Conservation (phyloP, 2,888 invertebrate species). For the Tinea pellionella region DNA sequence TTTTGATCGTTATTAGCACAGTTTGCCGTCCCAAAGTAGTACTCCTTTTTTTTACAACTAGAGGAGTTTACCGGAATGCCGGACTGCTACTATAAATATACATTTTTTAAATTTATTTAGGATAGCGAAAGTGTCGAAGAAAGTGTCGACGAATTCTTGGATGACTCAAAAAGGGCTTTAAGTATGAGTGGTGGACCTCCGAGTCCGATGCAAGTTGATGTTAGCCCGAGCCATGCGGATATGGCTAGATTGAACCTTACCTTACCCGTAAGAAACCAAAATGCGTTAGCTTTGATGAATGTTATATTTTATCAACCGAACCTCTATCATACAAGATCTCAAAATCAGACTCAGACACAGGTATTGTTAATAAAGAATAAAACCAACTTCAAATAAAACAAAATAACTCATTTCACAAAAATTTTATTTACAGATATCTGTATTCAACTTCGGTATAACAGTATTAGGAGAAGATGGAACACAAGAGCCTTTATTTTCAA, state of each 20-base stretch:
- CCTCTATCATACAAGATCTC: neutral
- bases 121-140: too few relatives aligned
- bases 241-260: neutral
- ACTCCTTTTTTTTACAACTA: too few relatives aligned
- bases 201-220: neutral
- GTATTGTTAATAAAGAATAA: neutral
- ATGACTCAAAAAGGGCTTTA: neutral
- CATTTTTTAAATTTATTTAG: too few relatives aligned
- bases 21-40: too few relatives aligned
- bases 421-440: slow-evolving; percentile 30
- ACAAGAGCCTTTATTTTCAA: slow-evolving; percentile 29
- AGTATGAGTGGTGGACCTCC: neutral
- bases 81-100: too few relatives aligned
- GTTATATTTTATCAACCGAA: neutral
- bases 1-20: too few relatives aligned
- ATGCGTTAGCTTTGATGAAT: neutral
- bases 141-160: neutral
- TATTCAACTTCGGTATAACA: slow-evolving; percentile 33
- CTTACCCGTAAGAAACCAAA: neutral
- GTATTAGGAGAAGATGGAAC: slow-evolving; percentile 21
- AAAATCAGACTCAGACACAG: neutral
- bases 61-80: too few relatives aligned
- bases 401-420: too few relatives aligned
- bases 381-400: too few relatives aligned
- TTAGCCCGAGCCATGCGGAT: neutral